phyloP scores from a whole-genome alignment of 2,113 vertebrate genomes.

The Tylochromis polylepis region DNA sequence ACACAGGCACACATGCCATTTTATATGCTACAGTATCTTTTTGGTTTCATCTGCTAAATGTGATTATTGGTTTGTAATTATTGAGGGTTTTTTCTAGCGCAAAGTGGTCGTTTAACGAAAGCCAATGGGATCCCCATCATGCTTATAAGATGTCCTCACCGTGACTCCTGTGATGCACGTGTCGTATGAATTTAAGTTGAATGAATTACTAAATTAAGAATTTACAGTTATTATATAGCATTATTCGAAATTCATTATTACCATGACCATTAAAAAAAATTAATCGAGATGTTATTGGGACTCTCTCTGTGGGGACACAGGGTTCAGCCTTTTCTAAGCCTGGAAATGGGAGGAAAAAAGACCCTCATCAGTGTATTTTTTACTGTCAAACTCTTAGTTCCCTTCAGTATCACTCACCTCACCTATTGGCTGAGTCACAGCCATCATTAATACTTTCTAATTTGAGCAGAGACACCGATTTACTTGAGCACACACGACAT shows the following conservation, averaged over 20 bases:
- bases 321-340: neutral
- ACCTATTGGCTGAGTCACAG: neutral
- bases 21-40: neutral
- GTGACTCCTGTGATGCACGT: neutral
- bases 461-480: slow-evolving; percentile 20
- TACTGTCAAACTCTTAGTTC: neutral
- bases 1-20: neutral
- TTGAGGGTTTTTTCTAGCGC: neutral
- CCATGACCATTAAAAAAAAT: neutral
- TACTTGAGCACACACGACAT: neutral
- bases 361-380: neutral
- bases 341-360: neutral
- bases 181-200: neutral
- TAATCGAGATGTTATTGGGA: neutral
- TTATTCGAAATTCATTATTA: neutral
- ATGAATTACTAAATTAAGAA: neutral
- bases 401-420: neutral
- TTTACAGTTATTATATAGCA: neutral
- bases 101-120: neutral
- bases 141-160: neutral
- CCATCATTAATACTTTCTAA: slow-evolving; percentile 6
- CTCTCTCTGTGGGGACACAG: neutral
- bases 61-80: neutral
- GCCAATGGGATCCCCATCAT: neutral
- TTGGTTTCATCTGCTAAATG: neutral